Base-by-base conservation (phyloP, 2,888 invertebrate species). In the Idaea aversata region DNA sequence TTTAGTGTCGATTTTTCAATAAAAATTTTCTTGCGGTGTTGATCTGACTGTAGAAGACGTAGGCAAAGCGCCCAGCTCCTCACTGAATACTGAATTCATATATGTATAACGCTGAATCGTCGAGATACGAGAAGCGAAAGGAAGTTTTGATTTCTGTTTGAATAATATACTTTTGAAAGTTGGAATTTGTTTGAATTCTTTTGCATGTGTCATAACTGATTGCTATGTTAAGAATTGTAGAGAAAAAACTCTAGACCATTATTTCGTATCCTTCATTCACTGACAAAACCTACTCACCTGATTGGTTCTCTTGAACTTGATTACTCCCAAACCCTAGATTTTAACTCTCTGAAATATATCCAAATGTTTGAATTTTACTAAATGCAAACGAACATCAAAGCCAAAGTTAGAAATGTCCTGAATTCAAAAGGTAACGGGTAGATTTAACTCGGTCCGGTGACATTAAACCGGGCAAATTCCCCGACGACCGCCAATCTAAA, bases 61-160 rank as follows among this genome's bases (percentile, higher is more conserved):
- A 71, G 68, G 67, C 72, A 70, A 62, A 70, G 65, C 73, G 71
- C 70, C 76, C 73, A 75, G 82, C 78, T 81, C 77, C 76, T 67
- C 78, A 77, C 72, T 79, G 80, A 82, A 82, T 82, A 85, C 83
- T 85, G 80, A 84, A 86, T 84, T 81, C 79, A 75, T 75, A 59
- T 59, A 59, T 25, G 47, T 47, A 78, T 77, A 72, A 73, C 72
- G 75, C 76, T 81, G 77, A 79, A 81, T 79, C 76, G 73, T 67
- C 68, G 69, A 75, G 73, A 80, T 78, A 80, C 73, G 70, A 69
- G 79, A 72, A 76, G 76, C 70, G 75, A 82, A 82, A 84, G 88
- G 90, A 90, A 87, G 90, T 88, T 88, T 84, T 85, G 83, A 84
- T 81, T 80, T 79, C 75, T 82, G 84, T 84, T 84, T 84, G 82